Evolutionary conservation across 1,140 invertebrate genomes (phyloP).

Genomic region (Aradophagus sp.): DNA sequence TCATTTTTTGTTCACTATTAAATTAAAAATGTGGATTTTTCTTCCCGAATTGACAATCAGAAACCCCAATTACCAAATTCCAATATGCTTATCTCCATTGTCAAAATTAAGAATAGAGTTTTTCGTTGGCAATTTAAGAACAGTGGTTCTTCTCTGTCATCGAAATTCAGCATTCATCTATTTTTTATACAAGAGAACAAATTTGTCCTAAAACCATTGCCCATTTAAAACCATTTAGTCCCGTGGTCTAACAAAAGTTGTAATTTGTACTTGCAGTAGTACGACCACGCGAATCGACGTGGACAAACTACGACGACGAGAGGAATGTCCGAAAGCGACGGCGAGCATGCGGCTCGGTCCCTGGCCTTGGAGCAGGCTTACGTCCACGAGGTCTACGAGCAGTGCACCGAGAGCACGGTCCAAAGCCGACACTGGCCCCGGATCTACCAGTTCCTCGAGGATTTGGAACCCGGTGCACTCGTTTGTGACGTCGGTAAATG

Average conservation of each 20-base stretch:
- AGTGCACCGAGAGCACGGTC: slow-evolving; percentile 82
- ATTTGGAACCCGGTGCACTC: slow-evolving; percentile 90
- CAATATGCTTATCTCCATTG: no score
- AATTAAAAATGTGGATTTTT: no score
- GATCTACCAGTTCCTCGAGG: slow-evolving; percentile 89
- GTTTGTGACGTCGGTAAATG: slow-evolving; percentile 92
- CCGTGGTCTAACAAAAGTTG: slow-evolving; percentile 14
- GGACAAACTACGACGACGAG: slow-evolving; percentile 60
- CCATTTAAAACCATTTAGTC: no score
- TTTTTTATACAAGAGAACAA: no score
- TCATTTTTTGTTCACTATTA: no score
- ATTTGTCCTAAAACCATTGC: no score
- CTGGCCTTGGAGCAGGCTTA: slow-evolving; percentile 94
- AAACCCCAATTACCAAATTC: no score
- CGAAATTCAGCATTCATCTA: no score
- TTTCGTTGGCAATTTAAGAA: no score
- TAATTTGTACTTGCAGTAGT: slow-evolving; percentile 59
- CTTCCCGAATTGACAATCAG: no score
- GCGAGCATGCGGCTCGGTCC: slow-evolving; percentile 82
- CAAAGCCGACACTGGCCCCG: slow-evolving; percentile 85
- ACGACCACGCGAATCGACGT: slow-evolving; percentile 64
- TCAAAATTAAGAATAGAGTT: no score
- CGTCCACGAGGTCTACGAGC: slow-evolving; percentile 95
- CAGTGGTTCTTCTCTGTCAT: no score
- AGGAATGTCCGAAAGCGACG: slow-evolving; percentile 74